Evolutionary conservation across 2,888 invertebrate genomes (phyloP).

Genomic region (Zygogramma bicolorata): DNA sequence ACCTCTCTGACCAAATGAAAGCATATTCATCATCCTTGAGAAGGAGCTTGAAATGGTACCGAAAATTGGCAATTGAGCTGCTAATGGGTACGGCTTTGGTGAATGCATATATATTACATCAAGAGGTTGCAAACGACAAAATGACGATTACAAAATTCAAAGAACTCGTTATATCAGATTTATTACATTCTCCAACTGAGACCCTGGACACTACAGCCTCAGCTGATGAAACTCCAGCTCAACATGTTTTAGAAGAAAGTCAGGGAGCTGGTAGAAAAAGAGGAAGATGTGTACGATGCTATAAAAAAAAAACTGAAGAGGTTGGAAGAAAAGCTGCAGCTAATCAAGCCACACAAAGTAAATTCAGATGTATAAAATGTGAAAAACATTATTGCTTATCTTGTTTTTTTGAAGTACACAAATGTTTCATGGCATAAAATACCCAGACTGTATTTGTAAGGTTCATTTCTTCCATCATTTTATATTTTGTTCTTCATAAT

Average conservation of each 20-base stretch:
- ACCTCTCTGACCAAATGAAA: too few relatives aligned
- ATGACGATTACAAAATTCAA: background rate
- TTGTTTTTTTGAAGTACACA: background rate
- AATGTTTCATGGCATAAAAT: constrained; percentile 29
- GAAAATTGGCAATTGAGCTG: too few relatives aligned
- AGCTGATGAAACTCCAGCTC: constrained; percentile 6
- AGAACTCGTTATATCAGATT: background rate
- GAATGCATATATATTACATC: too few relatives aligned
- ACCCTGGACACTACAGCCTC: background rate
- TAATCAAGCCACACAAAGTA: constrained; percentile 15
- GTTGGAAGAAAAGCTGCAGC: constrained; percentile 8
- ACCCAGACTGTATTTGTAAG: constrained; percentile 11
- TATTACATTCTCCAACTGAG: constrained; percentile 1
- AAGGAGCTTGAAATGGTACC: too few relatives aligned
- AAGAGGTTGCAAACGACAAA: too few relatives aligned
- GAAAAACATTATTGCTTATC: constrained; percentile 12
- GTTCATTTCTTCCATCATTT: background rate
- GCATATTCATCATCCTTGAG: too few relatives aligned
- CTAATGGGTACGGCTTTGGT: too few relatives aligned
- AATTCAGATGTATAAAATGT: constrained; percentile 10
- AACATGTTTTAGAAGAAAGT: constrained; percentile 17
- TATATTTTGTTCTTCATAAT: constrained; percentile 3
- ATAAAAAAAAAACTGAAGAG: constrained; percentile 11
- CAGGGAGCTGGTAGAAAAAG: constrained; percentile 2
- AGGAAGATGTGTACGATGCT: background rate